Evolutionary conservation across 2,113 vertebrate species (phyloP).

Genomic region (Chelonoidis abingdonii): DNA sequence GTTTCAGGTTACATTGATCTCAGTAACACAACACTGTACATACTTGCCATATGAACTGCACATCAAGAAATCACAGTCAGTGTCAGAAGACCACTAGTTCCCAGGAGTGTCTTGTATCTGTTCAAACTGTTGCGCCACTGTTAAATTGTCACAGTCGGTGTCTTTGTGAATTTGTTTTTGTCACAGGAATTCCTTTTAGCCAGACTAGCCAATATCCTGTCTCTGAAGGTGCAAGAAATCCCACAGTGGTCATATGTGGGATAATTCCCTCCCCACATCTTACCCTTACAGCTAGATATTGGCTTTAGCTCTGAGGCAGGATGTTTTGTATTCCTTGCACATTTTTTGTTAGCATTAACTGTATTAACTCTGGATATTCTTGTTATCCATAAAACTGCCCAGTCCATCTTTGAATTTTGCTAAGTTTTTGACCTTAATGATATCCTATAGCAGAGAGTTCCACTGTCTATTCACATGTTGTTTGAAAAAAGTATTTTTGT

Average conservation of each 20-base stretch:
- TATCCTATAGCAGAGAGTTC: neutral
- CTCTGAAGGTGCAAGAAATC: neutral
- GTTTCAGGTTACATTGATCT: neutral
- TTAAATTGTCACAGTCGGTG: neutral
- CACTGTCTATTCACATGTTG: accelerated
- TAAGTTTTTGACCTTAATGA: neutral
- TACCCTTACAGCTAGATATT: accelerated
- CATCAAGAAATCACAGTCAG: neutral
- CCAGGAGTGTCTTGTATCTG: neutral
- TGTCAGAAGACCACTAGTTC: neutral
- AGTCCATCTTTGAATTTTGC: accelerated
- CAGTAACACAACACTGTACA: neutral
- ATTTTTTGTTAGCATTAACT: neutral
- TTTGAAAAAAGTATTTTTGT: neutral
- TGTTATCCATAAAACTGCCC: accelerated
- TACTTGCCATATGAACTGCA: neutral
- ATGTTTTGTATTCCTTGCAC: neutral
- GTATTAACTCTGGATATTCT: neutral
- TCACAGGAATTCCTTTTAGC: neutral
- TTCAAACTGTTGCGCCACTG: neutral
- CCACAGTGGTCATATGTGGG: neutral
- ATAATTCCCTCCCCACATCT: neutral
- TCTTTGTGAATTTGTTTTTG: neutral
- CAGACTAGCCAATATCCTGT: neutral
- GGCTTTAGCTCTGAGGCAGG: accelerated